Percentiles rank a stretch among this genome's conserved stretches.
Evolutionary conservation across 1,140 invertebrate species (phyloP).

Genomic region (Alviniconcha marisindica): DNA sequence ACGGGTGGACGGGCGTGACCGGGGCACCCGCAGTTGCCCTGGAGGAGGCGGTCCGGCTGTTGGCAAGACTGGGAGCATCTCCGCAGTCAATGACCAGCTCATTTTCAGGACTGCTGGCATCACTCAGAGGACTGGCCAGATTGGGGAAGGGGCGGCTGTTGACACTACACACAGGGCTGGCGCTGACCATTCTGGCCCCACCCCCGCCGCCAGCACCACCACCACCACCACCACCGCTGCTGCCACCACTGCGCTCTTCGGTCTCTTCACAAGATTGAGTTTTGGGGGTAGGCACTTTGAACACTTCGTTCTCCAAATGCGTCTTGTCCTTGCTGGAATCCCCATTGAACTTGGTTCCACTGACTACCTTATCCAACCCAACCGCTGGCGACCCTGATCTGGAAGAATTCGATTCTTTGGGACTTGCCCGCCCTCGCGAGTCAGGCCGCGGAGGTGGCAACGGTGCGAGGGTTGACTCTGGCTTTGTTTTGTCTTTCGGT

Average conservation of each 20-base stretch:
- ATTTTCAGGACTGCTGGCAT: conserved; percentile 73
- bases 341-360: conserved; percentile 45
- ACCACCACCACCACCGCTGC: conserved; percentile 1
- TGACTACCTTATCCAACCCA: background rate
- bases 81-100: conserved; percentile 73
- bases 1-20: conserved; percentile 5
- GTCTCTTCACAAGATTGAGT: conserved; percentile 11
- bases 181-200: background rate
- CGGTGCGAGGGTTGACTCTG: background rate
- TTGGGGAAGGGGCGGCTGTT: conserved; percentile 20
- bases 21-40: background rate
- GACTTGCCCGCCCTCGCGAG: conserved; percentile 24
- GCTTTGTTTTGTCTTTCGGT: conserved; percentile 20
- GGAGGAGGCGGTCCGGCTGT: conserved; percentile 38
- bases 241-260: conserved; percentile 1
- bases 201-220: background rate
- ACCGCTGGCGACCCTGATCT: background rate
- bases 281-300: conserved; percentile 57
- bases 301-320: conserved; percentile 44
- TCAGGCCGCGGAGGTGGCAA: background rate
- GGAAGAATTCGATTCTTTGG: conserved; percentile 18
- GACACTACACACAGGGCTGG: conserved; percentile 28
- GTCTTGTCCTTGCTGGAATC: conserved; percentile 36
- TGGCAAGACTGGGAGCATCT: conserved; percentile 51
- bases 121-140: conserved; percentile 55